Evolutionary conservation across 2,113 vertebrate species (phyloP).

Genomic region (Furnarius figulus): DNA sequence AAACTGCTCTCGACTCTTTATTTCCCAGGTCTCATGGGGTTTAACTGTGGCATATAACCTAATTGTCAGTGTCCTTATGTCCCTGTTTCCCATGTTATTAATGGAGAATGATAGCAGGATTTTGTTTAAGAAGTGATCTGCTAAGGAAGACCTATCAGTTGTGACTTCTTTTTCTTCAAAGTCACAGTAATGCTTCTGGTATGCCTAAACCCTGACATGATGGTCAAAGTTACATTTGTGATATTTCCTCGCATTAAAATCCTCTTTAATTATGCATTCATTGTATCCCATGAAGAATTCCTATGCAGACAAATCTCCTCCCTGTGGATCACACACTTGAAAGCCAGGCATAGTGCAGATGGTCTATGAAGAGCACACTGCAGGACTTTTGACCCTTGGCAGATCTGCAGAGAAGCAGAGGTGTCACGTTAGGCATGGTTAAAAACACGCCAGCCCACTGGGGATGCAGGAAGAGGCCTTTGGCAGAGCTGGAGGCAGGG

Average conservation of each 20-base stretch:
- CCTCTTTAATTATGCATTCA: not conserved
- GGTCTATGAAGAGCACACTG: not conserved
- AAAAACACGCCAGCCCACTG: rapidly evolving
- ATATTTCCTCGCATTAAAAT: not conserved
- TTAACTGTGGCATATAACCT: not conserved
- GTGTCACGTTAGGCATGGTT: not conserved
- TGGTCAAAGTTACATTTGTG: not conserved
- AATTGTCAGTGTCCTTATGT: not conserved
- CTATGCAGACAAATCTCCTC: not conserved
- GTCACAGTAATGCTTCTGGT: not conserved
- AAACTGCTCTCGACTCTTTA: not conserved
- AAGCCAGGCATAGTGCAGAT: not conserved
- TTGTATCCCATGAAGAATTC: not conserved
- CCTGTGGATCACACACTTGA: not conserved
- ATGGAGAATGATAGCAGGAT: not conserved
- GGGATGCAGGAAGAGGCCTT: not conserved
- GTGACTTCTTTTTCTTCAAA: not conserved
- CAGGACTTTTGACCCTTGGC: not conserved
- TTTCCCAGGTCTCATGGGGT: not conserved
- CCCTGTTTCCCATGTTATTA: not conserved
- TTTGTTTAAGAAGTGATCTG: not conserved
- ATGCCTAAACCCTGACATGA: not conserved
- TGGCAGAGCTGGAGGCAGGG: not conserved
- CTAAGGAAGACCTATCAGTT: not conserved
- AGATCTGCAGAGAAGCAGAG: not conserved